A percentile compares a stretch with the other conserved stretches of the same genome.
Evolutionary conservation across 64 coral and sea anemone genomes (phyloP).

Genomic region (Stylophora pistillata): DNA sequence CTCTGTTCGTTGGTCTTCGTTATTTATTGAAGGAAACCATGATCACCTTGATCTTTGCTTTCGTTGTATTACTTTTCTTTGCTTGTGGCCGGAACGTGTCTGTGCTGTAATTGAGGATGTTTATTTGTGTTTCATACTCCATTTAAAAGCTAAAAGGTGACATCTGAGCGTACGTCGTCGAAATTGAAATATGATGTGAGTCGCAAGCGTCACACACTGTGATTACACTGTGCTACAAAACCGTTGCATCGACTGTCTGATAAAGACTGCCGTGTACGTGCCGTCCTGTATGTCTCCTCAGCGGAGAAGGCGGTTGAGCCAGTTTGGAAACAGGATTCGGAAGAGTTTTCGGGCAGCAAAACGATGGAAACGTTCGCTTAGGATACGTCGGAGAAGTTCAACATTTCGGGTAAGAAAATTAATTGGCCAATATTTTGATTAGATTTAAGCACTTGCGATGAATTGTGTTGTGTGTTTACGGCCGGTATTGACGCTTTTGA

Average conservation of each 20-base stretch:
- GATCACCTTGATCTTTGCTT: neutral
- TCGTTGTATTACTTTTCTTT: neutral
- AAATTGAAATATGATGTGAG: conserved; percentile 11
- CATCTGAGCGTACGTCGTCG: neutral
- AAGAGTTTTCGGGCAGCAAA: conserved; percentile 38
- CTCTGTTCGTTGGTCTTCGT: too few species aligned
- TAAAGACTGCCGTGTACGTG: conserved; percentile 11
- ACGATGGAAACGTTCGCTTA: conserved; percentile 38
- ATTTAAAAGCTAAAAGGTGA: conserved; percentile 6
- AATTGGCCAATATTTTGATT: conserved; percentile 22
- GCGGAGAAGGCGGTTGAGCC: conserved; percentile 37
- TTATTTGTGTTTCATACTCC: conserved; percentile 15
- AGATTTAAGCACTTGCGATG: neutral
- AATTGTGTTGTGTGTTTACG: neutral
- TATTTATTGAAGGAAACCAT: neutral
- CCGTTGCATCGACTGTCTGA: neutral
- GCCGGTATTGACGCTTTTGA: neutral
- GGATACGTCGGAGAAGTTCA: conserved; percentile 3
- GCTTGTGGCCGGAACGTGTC: neutral
- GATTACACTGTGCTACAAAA: neutral
- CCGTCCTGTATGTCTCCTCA: conserved; percentile 24
- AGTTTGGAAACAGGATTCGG: conserved; percentile 17
- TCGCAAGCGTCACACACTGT: neutral
- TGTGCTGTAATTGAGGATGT: neutral
- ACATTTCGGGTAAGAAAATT: conserved; percentile 24